Base-by-base conservation (phyloP, 2,113 vertebrate genomes). In the Falcunculus frontatus region DNA sequence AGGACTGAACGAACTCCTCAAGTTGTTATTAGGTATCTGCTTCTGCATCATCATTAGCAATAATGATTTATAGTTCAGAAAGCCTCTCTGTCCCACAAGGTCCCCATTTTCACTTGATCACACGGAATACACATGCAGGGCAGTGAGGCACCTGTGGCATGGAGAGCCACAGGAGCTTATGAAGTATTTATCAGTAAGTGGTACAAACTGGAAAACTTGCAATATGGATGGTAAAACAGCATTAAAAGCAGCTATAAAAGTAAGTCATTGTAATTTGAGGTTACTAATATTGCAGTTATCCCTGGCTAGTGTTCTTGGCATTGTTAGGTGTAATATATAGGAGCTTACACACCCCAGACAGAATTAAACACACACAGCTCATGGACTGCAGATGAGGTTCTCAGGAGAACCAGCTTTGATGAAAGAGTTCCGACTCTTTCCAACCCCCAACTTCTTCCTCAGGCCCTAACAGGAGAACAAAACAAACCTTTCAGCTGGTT, bases 1-100 rank as follows among this genome's bases (percentile, higher is more conserved):
- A 81, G 65, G 73, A 75, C 56, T 49, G 73, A 95, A 75, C 78
- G 86, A 82, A 49, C 90, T 84, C 76, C 60, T 90, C 80, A 77
- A 37, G 60, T 27, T 3, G 10, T 72, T 92, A 56, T 86, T 37
- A 75, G 78, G 82, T 62, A 68, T 27, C 78, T n/a, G 16, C 60
- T 59, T 59, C 62, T 94, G 90, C 89, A 94, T 87, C 89, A 83
- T 87, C 93, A 88, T 88, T 94, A 96, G 79, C 79, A 56, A 64
- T 75, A 95, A 86, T 72, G 68, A 93, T 80, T 80, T 94, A 21
- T 39, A 55, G 57, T 47, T 69, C 76, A 78, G 49, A 87, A 76
- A 69, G 77, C 56, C 85, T 49, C 80, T 42, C 42, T 30, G 83
- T 81, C 68, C 69, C 92, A 64, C 6, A 73, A 81, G 83, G 79